Conservation (phyloP, 2,888 invertebrate species). For the Hirtodrosophila duncani region DNA sequence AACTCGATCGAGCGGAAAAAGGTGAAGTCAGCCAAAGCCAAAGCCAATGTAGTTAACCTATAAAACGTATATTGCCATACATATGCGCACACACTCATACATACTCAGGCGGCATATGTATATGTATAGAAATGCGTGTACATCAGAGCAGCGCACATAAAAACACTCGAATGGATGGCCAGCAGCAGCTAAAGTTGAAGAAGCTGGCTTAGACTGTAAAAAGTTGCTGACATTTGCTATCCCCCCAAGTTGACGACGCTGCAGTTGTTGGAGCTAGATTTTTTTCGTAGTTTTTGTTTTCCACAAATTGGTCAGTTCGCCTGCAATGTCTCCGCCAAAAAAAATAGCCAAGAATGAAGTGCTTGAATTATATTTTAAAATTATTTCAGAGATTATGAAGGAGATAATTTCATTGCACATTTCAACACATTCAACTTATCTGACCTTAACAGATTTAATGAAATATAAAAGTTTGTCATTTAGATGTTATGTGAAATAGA, state of each 20-base stretch:
- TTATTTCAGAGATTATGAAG: too few relatives aligned
- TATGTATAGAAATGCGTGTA: conserved; percentile 1
- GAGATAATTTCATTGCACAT: too few relatives aligned
- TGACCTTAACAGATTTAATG: too few relatives aligned
- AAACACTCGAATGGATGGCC: not conserved
- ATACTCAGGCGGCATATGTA: not conserved
- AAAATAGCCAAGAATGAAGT: too few relatives aligned
- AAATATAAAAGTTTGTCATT: too few relatives aligned
- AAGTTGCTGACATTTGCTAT: conserved; percentile 68
- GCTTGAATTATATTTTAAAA: too few relatives aligned
- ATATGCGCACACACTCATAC: conserved; percentile 14
- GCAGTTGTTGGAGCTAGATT: conserved; percentile 37
- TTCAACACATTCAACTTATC: too few relatives aligned
- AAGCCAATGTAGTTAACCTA: conserved; percentile 61
- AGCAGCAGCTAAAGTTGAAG: conserved; percentile 19
- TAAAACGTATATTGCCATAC: conserved; percentile 39
- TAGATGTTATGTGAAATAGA: too few relatives aligned
- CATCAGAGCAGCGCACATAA: not conserved
- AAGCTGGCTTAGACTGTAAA: conserved; percentile 14
- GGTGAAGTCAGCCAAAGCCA: conserved; percentile 63
- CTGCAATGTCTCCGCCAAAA: too few relatives aligned
- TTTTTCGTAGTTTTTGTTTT: too few relatives aligned
- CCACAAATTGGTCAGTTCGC: too few relatives aligned
- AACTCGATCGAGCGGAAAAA: conserved; percentile 56
- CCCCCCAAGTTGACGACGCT: conserved; percentile 41